phyloP scores from a whole-genome alignment of 92 coral and sea anemone species.

The Epizoanthus stellaris region DNA sequence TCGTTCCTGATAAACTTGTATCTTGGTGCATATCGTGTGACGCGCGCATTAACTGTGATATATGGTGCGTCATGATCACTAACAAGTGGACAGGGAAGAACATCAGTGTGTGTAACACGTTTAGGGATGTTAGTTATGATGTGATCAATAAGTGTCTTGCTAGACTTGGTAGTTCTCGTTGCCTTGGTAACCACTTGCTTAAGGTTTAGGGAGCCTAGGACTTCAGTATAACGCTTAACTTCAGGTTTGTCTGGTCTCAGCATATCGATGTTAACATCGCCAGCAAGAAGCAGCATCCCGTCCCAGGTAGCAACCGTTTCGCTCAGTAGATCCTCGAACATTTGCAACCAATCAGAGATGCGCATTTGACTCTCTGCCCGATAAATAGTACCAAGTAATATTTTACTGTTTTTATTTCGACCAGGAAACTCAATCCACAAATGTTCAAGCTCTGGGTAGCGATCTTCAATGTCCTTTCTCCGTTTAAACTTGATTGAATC shows the following conservation, averaged over 20 bases:
- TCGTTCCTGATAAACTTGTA: not conserved
- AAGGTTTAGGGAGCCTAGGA: slow-evolving; percentile 52
- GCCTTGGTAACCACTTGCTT: slow-evolving; percentile 51
- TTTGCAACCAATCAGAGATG: slow-evolving; percentile 18
- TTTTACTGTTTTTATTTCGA: slow-evolving; percentile 31
- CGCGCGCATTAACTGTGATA: not conserved
- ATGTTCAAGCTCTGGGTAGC: slow-evolving; percentile 28
- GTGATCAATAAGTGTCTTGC: slow-evolving; percentile 51
- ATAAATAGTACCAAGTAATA: slow-evolving; percentile 24
- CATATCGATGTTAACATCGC: slow-evolving; percentile 42
- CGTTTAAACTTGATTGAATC: slow-evolving; percentile 45
- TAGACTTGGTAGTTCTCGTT: slow-evolving; percentile 24
- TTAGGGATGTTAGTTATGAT: slow-evolving; percentile 26
- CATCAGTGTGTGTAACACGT: not conserved
- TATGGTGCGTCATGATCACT: slow-evolving; percentile 6
- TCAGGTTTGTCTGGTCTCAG: slow-evolving; percentile 42
- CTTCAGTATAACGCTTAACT: slow-evolving; percentile 40
- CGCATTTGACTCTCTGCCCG: slow-evolving; percentile 31
- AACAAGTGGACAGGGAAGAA: not conserved
- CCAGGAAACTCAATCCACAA: slow-evolving; percentile 36
- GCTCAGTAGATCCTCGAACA: slow-evolving; percentile 13
- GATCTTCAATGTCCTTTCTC: slow-evolving; percentile 31
- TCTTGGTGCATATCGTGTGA: not conserved
- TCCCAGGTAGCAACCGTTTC: slow-evolving; percentile 30
- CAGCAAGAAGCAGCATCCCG: slow-evolving; percentile 46